Percentiles rank a stretch among this genome's conserved stretches.
Evolutionary conservation across 92 coral and sea anemone species (phyloP).

Genomic region (Phenganax subtilis): DNA sequence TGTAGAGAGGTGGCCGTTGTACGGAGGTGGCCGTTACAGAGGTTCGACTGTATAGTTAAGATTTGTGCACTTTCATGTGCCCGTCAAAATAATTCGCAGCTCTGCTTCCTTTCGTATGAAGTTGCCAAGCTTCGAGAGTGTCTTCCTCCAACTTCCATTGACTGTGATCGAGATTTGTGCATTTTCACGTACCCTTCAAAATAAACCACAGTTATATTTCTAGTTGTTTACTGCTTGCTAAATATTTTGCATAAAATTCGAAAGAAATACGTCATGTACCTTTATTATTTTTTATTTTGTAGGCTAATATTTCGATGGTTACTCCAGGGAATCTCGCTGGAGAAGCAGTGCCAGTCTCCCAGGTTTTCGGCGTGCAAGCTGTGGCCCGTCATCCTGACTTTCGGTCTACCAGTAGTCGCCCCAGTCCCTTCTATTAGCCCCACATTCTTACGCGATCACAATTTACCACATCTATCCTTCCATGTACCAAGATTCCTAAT

Average conservation of each 20-base stretch:
- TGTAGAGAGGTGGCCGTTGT: too few relatives aligned
- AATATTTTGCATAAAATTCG: background rate
- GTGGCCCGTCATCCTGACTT: constrained; percentile 26
- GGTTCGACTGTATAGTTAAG: too few relatives aligned
- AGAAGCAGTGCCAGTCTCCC: constrained; percentile 18
- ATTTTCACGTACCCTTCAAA: too few relatives aligned
- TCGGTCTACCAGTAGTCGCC: constrained; percentile 5
- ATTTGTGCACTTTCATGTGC: too few relatives aligned
- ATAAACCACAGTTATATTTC: too few relatives aligned
- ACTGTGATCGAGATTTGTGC: too few relatives aligned
- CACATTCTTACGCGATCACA: constrained; percentile 27
- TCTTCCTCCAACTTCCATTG: too few relatives aligned
- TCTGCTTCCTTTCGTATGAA: background rate
- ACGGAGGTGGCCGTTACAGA: too few relatives aligned
- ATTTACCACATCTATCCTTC: background rate
- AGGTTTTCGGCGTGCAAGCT: constrained; percentile 9
- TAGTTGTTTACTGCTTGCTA: background rate
- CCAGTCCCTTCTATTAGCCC: constrained; percentile 25
- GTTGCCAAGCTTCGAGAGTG: too few relatives aligned
- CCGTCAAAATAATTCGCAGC: background rate
- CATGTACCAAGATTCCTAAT: constrained; percentile 3
- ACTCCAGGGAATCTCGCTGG: background rate
- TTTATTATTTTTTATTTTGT: background rate
- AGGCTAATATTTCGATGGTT: constrained; percentile 12
- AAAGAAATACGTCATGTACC: background rate